Base-by-base conservation (phyloP, 1,140 invertebrate genomes). In the Whitmania pigra region DNA sequence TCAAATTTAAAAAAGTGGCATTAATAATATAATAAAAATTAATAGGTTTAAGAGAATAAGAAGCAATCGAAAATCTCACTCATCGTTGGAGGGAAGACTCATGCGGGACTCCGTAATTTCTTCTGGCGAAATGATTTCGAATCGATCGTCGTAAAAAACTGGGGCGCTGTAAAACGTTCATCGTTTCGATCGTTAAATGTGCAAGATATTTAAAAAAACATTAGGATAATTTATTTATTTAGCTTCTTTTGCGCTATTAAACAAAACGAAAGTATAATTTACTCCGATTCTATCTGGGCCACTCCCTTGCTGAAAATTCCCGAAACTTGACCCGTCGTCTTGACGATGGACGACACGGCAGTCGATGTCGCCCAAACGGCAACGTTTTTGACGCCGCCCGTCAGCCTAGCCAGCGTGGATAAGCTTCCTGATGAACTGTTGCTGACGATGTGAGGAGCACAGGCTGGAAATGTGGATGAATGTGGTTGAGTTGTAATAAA, bases 91-190 rank as follows among this genome's bases (percentile, higher is more conserved):
- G 29, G 31, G 29, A 27, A 40, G 67, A 6, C 31, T 36, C n/a
- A 68, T 29, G 20, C 67, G 67, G 20, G 80, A 80, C 54, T 76
- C 75, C 1, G 77, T 72, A 4, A 82, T 77, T 72, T 81, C 81
- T 55, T 80, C 80, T 43, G 80, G 76, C 55, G 76, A 79, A 31
- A 81, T 77, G n/a, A 80, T 55, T 69, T 80, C 78, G 71, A 80
- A 82, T 20, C 70, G 53, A 31, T 79, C 77, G 40, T 79, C 79
- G 31, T 75, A 49, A 49, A 11, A 49, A 17, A 49, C 15, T 11
- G 43, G 27, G 22, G 72, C 75, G 67, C 69, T 72, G 69, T 71
- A 73, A 5, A 18, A 53, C 0, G 53, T 40, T 20, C 20, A 70
- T 53, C 40, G 17, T 63, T 53, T 36, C 13, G 43, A 20, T 66